Evolutionary conservation across 2,797 vertebrate species (phyloP), one percentile per base, ranked within the genome.

Genomic region (Borostomias antarcticus): DNA sequence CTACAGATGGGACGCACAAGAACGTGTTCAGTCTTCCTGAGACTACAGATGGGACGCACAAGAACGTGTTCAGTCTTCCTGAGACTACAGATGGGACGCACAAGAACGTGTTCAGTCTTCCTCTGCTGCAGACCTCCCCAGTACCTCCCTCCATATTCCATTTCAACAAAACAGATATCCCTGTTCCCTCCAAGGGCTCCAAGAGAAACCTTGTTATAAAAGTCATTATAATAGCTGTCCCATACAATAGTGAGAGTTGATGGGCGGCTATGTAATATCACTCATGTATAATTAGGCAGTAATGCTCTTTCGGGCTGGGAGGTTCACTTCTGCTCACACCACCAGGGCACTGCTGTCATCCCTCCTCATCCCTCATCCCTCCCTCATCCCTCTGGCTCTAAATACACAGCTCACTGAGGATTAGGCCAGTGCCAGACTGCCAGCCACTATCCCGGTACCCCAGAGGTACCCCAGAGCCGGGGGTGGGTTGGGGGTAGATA

Each of bases 201-300:
- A 68, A 78, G 73, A 70, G 53, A 86, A 66, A 66, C 71, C 75
- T 66, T 43, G 51, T 85, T 82, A 62, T 69, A 45, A 60, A 71
- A 68, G 67, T 64, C 53, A 76, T 86, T 80, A 76, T 73, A 77
- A 74, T 65, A 59, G 64, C 71, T 69, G 73, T 37, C 60, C 60
- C 68, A 77, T 47, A 75, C 68, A 82, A 74, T 74, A 80, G 73
- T 10, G n/a, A 52, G 37, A 75, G 76, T 74, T 85, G 87, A 88
- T 79, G 78, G 76, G 79, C 72, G 78, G 77, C 50, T 62, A n/a
- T 62, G 71, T 67, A 73, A 71, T 76, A 80, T 79, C 37, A 63
- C 71, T 85, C 74, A 76, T 76, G 82, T 76, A 73, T 81, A 82
- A 87, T 83, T 73, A 82, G 79, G 71, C 80, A 62, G 72, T 21